These are phyloP conservation scores for Brassicogethes aeneus DNA, from an alignment of 2,888 invertebrate genomes.

Conservation along the genomic window DNA sequence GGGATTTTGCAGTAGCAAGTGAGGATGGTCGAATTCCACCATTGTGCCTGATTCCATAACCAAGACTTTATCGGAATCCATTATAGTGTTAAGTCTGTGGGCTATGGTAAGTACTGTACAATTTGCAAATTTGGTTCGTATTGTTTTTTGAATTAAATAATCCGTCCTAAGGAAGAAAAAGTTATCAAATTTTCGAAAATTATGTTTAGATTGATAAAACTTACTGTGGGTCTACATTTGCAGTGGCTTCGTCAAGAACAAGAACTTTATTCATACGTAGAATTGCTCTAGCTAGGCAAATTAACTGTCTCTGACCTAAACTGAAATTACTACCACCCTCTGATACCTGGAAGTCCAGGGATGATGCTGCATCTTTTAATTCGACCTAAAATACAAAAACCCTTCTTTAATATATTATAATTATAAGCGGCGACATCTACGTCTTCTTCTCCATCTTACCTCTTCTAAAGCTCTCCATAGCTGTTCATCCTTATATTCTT, in stretches of 20 bases:
- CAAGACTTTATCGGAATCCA: constrained; percentile 75
- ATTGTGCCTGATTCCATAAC: constrained; percentile 71
- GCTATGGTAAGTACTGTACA: constrained; percentile 80
- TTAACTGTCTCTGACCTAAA: constrained; percentile 52
- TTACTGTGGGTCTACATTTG: constrained; percentile 64
- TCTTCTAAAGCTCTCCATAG: constrained; percentile 73
- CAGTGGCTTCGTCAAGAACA: constrained; percentile 62
- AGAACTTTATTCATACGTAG: constrained; percentile 38
- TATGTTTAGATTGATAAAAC: not conserved
- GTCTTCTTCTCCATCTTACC: constrained; percentile 33
- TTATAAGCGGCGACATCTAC: not conserved
- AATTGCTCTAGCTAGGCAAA: constrained; percentile 60
- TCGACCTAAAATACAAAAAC: constrained; percentile 63
- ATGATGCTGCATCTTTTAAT: constrained; percentile 58
- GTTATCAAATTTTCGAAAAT: no score
- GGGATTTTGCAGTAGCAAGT: constrained; percentile 46
- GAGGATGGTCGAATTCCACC: constrained; percentile 70
- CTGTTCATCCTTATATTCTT: constrained; percentile 59
- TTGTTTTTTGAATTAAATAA: constrained; percentile 65
- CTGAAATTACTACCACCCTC: constrained; percentile 53
- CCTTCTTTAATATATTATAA: constrained; percentile 1
- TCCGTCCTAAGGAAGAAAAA: constrained; percentile 45
- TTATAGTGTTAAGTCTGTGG: constrained; percentile 74
- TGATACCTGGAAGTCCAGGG: constrained; percentile 60
- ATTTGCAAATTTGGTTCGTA: constrained; percentile 60